Base-by-base conservation (phyloP, 2,888 invertebrate species). In the Nemotelus pantherinus region DNA sequence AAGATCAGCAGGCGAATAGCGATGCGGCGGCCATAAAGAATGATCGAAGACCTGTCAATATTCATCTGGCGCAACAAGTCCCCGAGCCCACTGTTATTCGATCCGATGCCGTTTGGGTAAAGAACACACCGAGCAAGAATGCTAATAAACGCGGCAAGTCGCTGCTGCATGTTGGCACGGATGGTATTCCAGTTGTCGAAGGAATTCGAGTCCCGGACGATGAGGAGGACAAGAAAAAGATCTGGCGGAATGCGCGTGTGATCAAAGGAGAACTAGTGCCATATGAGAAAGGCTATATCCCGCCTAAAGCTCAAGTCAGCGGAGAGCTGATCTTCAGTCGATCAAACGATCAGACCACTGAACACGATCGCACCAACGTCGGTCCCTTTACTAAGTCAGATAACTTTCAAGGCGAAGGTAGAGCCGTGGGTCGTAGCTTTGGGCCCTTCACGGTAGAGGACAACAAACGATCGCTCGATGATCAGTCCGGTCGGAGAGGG, bases 161-260 rank as follows among this genome's bases (percentile, higher is more conserved):
- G 2, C 89, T 92, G 4, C 87, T 93, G 80, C 89, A 91, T 6
- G 84, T 93, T 2, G 93, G 91, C 71, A 87, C 89, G 4, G 93
- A 94, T 82, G 93, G 93, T 0, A 93, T 94, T 45, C 94, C 95
- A 0, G 91, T 95, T 71, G 93, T 96, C 65, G 93, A 94, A 75
- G 95, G 95, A 0, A 90, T 94, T 0, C 90, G 95, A 78, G 92
- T 95, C 58, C 95, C 95, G 0, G 96, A 96, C 83, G 94, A 95
- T 81, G 93, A 94, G 77, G 92, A 92, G 70, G 94, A 95, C 83
- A 92, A 92, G 81, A 86, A 84, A 53, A 93, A 94, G 84, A 93
- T 92, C 0, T 96, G 95, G 95, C 89, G 96, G 76, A 96, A 96
- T 86, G 96, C 95, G 0, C 89, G 95, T 80, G 95, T 96, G 10